A percentile compares a stretch with the other conserved stretches of the same genome.
These are phyloP conservation scores for Rhabdomys pumilio DNA, from an alignment of 2,797 vertebrate species.

Conservation along the genomic window DNA sequence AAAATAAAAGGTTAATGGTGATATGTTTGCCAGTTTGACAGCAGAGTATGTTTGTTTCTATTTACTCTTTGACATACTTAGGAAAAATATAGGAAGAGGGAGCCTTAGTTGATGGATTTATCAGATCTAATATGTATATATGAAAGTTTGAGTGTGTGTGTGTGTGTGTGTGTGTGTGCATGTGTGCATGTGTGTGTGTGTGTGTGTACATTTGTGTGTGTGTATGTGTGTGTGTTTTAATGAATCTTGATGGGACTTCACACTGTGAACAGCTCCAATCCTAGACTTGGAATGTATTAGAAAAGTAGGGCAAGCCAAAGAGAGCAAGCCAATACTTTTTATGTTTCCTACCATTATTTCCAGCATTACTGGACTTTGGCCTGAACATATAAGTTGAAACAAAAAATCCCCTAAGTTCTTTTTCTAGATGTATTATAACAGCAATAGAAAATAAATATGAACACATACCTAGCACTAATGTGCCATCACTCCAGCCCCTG, in stretches of 20 bases:
- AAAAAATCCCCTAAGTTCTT: background rate
- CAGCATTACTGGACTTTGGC: background rate
- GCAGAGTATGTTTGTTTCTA: too few species aligned
- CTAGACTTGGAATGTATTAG: too few species aligned
- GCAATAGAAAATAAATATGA: too few species aligned
- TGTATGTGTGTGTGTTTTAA: too few species aligned
- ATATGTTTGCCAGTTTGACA: background rate
- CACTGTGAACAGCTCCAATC: background rate
- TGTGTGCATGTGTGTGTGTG: too few species aligned
- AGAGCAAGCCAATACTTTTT: background rate
- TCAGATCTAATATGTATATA: background rate
- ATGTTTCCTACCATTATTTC: background rate
- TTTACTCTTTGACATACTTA: background rate
- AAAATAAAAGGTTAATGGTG: background rate
- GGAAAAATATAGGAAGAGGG: background rate
- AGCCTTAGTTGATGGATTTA: background rate
- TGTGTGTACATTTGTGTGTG: too few species aligned
- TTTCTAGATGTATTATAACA: background rate
- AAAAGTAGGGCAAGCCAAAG: background rate
- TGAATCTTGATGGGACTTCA: background rate
- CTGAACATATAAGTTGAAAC: background rate
- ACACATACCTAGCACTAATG: background rate
- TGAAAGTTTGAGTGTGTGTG: background rate
- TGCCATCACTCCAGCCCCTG: background rate
- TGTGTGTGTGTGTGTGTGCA: too few species aligned